Conservation (phyloP, 2,888 invertebrate species). For the Phengaris arion region DNA sequence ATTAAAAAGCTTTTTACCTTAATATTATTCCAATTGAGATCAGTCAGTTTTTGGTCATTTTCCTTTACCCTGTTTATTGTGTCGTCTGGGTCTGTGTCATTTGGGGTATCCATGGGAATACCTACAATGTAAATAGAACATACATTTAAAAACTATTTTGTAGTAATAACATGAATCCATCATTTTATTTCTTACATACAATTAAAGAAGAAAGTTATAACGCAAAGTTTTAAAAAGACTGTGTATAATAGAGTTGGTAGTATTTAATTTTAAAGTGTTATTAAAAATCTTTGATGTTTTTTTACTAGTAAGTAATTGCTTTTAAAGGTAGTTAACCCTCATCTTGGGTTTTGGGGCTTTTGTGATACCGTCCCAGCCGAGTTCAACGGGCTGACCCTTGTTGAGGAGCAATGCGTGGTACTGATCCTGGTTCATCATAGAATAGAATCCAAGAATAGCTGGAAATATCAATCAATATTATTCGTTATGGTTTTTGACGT, state of each 20-base stretch:
- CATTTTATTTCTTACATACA: too few species aligned
- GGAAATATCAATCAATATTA: conserved; percentile 45
- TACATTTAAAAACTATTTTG: too few species aligned
- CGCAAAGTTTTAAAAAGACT: too few species aligned
- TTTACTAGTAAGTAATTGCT: too few species aligned
- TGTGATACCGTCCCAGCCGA: conserved; percentile 97
- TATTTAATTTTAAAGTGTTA: too few species aligned
- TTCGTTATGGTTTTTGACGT: not conserved
- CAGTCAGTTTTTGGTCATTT: conserved; percentile 91
- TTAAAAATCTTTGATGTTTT: too few species aligned
- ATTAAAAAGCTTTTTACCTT: conserved; percentile 81
- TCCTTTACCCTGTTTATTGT: conserved; percentile 93
- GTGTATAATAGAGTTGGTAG: too few species aligned
- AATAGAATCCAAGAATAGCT: conserved; percentile 99
- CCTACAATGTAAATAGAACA: conserved; percentile 46
- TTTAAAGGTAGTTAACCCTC: conserved; percentile 28
- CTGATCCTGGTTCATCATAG: conserved; percentile 99
- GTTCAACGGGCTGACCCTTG: conserved; percentile 92
- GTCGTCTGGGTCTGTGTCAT: conserved; percentile 96
- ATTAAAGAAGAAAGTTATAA: too few species aligned
- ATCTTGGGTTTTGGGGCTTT: conserved; percentile 94
- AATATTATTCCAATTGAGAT: conserved; percentile 99
- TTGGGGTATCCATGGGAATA: conserved; percentile 96
- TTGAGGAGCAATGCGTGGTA: conserved; percentile 97
- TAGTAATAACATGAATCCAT: too few species aligned